Evolutionary conservation across 2,888 invertebrate genomes (phyloP), one percentile per base, ranked within the genome.

Genomic region (Dryadula phaetusa): DNA sequence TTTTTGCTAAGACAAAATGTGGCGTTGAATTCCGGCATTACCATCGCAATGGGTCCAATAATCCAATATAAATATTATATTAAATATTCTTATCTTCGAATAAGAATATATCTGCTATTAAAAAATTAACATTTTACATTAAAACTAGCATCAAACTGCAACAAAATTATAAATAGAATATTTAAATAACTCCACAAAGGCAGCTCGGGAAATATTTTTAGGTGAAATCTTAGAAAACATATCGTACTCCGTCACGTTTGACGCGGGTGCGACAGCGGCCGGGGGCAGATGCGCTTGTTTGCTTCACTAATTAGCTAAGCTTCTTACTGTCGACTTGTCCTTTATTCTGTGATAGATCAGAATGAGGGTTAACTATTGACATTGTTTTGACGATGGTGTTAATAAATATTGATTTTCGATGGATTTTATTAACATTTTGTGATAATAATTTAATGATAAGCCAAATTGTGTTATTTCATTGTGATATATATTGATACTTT

Each of bases 211-310:
- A 37, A 40, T 40, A 40, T 40, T 40, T 40, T 40, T 56, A 16
- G n/a, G 40, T n/a, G 18, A 56, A 56, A 56, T 22, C 56, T 40
- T 40, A n/a, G 2, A 40, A 22, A 56, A 60, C 44, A 46, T 60
- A 60, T 46, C 12, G 44, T 14, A 28, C 8, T 56, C 34, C 37
- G 28, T 49, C 14, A 58, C 14, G 25, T 62, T 54, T 69, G 69
- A 69, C 46, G 63, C 46, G 69, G 69, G 69, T 69, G 66, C 32
- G 69, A 69, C 69, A 66, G 66, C 46, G 53, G 62, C 28, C 18
- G n/a, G 56, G 56, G 65, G 20, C 37, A 65, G 56, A 69, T 62
- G 56, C 56, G 62, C 62, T 49, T 66, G 62, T 62, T 64, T 67
- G 62, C 34, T 52, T 10, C 25, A 20, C 58, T 66, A 69, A 66